Conservation (phyloP, 2,797 vertebrate genomes). For the Todus mexicanus region DNA sequence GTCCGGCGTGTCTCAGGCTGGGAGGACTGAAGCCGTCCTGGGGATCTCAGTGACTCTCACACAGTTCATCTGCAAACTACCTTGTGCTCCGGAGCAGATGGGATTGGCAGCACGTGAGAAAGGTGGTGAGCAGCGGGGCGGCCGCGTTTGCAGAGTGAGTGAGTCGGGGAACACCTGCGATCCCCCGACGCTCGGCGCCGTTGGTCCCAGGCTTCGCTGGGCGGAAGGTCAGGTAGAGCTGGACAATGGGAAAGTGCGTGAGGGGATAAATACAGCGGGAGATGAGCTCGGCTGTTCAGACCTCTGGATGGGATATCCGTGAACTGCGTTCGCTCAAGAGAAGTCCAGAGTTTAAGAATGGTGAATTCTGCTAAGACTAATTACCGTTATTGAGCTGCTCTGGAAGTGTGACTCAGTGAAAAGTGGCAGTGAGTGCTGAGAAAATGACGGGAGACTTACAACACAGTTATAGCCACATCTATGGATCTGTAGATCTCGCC, state of each 20-base stretch:
- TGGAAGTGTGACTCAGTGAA: background rate
- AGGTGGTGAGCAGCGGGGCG: background rate
- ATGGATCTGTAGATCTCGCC: background rate
- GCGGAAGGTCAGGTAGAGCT: background rate
- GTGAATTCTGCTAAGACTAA: background rate
- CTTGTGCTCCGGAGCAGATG: background rate
- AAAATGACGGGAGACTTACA: background rate
- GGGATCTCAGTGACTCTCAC: background rate
- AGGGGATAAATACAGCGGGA: background rate
- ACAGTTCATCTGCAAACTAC: background rate
- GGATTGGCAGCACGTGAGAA: accelerated
- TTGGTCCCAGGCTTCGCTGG: background rate
- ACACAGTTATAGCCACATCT: background rate
- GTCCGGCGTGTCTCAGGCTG: background rate
- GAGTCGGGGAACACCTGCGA: accelerated
- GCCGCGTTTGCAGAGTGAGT: accelerated
- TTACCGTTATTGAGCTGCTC: background rate
- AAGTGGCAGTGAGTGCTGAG: background rate
- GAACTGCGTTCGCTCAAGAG: background rate
- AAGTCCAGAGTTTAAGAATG: background rate
- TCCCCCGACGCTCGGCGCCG: too few relatives aligned
- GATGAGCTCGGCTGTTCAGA: background rate
- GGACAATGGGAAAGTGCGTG: accelerated
- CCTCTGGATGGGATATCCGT: background rate
- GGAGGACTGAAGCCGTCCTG: background rate